Percentiles rank a stretch among this genome's conserved stretches.
These are phyloP conservation scores for Lordiphosa clarofinis DNA, from an alignment of 1,140 invertebrate genomes.

Conservation along the genomic window DNA sequence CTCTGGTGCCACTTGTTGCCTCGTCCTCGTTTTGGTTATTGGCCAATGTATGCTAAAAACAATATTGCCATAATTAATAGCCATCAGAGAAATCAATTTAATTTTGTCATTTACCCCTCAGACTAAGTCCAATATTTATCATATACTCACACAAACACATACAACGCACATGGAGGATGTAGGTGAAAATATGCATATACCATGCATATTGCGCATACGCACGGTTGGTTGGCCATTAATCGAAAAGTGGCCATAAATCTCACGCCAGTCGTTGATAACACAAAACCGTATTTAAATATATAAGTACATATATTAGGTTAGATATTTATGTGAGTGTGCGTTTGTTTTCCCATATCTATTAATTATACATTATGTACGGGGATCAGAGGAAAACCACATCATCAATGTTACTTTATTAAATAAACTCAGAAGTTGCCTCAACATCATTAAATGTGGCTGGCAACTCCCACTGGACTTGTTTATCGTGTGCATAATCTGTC, in stretches of 20 bases:
- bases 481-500: constrained; percentile 56
- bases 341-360: constrained; percentile 38
- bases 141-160: constrained; percentile 3
- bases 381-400: constrained; percentile 9
- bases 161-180: neutral
- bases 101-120: constrained; percentile 15
- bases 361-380: constrained; percentile 59
- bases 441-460: constrained; percentile 17
- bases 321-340: constrained; percentile 11
- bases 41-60: neutral
- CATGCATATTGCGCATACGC: constrained; percentile 39
- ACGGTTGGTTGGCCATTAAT: constrained; percentile 46
- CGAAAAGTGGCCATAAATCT: constrained; percentile 60
- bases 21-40: no score
- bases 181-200: constrained; percentile 12
- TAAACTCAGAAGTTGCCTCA: constrained; percentile 20
- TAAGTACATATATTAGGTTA: constrained; percentile 9
- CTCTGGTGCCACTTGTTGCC: neutral
- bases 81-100: constrained; percentile 18
- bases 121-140: constrained; percentile 3
- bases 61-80: constrained; percentile 25
- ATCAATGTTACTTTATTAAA: constrained; percentile 17
- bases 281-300: constrained; percentile 41
- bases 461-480: constrained; percentile 5
- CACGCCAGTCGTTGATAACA: constrained; percentile 29